These are phyloP conservation scores for Uloborus diversus DNA, from an alignment of 1,140 invertebrate genomes.

Conservation along the genomic window DNA sequence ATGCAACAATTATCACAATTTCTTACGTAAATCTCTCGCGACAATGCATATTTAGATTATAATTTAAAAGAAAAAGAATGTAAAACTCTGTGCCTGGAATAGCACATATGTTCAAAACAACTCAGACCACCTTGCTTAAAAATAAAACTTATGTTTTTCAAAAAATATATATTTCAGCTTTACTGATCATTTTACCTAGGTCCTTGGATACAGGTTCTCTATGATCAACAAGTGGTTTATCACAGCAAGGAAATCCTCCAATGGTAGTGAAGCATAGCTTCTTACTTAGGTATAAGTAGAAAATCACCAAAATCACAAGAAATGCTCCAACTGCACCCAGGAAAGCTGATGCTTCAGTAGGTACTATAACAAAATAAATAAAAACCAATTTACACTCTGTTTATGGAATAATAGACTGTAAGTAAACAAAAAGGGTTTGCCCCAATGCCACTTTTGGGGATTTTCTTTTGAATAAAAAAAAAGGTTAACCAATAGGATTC, in stretches of 20 bases:
- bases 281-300: conserved; percentile 82
- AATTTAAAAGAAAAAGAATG: not conserved
- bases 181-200: conserved; percentile 60
- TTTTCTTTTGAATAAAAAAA: too few species aligned
- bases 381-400: not conserved
- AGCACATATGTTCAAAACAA: too few species aligned
- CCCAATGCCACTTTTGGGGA: not conserved
- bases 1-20: too few species aligned
- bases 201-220: conserved; percentile 64
- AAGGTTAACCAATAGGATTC: not conserved
- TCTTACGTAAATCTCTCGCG: too few species aligned
- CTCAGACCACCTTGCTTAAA: too few species aligned
- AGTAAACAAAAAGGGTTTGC: not conserved
- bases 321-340: conserved; percentile 79
- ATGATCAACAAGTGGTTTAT: conserved; percentile 67
- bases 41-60: not conserved
- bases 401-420: not conserved
- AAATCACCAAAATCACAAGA: conserved; percentile 77
- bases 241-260: conserved; percentile 72
- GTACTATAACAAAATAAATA: conserved; percentile 69
- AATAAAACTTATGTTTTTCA: too few species aligned
- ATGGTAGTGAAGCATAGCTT: conserved; percentile 76
- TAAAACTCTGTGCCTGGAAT: too few species aligned
- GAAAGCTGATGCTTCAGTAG: conserved; percentile 79
- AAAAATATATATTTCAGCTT: not conserved